Base-by-base conservation (phyloP, 2,797 vertebrate species). In the Antennarius maculatus region DNA sequence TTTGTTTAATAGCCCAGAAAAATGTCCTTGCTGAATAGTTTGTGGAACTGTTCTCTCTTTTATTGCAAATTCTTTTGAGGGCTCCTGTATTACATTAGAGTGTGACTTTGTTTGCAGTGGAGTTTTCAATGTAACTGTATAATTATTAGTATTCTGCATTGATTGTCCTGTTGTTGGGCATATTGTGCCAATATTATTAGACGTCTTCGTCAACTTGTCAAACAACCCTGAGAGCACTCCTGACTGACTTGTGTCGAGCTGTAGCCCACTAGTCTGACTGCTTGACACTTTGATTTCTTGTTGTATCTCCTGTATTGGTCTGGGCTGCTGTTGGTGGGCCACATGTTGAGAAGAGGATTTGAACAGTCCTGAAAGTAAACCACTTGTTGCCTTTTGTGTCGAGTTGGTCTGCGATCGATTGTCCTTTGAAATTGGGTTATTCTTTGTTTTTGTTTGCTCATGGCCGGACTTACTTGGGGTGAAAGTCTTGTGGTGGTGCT, bases 1-100 rank as follows among this genome's bases (percentile, higher is more conserved):
- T 80, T 93, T 92, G 58, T 75, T 93, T 64, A 95, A 92, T 48
- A 96, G 85, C 50, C 92, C 93, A 79, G 95, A 95, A 76, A 95
- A 80, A 80, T 96, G 87, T 2, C 92, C 88, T 80, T 92, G 88
- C n/a, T 88, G 74, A 43, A 70, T 68, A 74, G 51, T 65, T 61
- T 3, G 60, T 29, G 58, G 62, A 51, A 45, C 86, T 17, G 71
- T 91, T 52, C 88, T 88, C 54, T 92, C 84, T 1, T 69, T 88
- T 68, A 86, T 88, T 48, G 47, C 50, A 76, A 74, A 46, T 51
- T 90, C 86, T 72, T 93, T 73, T 45, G 69, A 70, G 10, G 61
- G 57, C 6, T 76, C 66, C 10, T 85, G 79, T 37, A 64, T 66
- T 34, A 68, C 16, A 46, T 69, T 80, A 68, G 59, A 57, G 51